Conservation (phyloP, 2,888 invertebrate genomes). For the Trissoscelio sp. region DNA sequence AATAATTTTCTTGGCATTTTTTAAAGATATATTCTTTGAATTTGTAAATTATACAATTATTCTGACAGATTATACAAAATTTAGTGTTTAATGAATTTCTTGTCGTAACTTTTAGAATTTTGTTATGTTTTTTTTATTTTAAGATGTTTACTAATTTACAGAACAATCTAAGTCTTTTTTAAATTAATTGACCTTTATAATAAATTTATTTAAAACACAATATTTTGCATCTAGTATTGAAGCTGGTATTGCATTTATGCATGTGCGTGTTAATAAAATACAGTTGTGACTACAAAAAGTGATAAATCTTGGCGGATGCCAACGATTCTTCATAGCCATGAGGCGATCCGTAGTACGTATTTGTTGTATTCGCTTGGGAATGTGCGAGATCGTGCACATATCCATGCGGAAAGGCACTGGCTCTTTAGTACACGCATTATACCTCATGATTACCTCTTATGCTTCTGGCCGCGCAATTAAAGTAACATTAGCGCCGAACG, state of each 20-base stretch:
- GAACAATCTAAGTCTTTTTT: too few relatives aligned
- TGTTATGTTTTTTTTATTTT: too few relatives aligned
- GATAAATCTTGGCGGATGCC: slow-evolving; percentile 54
- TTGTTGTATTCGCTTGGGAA: slow-evolving; percentile 53
- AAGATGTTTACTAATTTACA: too few relatives aligned
- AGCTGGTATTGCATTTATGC: not conserved
- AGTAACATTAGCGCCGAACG: slow-evolving; percentile 58
- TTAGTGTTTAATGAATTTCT: too few relatives aligned
- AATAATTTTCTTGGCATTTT: too few relatives aligned
- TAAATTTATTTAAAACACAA: not conserved
- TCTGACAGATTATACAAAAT: too few relatives aligned
- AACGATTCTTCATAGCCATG: slow-evolving; percentile 50
- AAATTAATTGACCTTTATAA: too few relatives aligned
- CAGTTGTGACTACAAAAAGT: slow-evolving; percentile 49
- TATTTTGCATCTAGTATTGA: slow-evolving; percentile 4
- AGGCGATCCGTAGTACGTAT: slow-evolving; percentile 41
- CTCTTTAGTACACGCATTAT: slow-evolving; percentile 56
- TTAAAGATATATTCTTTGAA: too few relatives aligned
- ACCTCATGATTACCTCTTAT: slow-evolving; percentile 49
- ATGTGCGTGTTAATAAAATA: slow-evolving; percentile 43
- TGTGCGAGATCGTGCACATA: slow-evolving; percentile 42
- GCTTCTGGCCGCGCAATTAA: slow-evolving; percentile 53
- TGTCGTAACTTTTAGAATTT: too few relatives aligned
- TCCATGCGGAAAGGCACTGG: slow-evolving; percentile 26
- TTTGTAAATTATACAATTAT: too few relatives aligned